Evolutionary conservation across 2,113 vertebrate genomes (phyloP).

Genomic region (Onychorhynchus coronatus): DNA sequence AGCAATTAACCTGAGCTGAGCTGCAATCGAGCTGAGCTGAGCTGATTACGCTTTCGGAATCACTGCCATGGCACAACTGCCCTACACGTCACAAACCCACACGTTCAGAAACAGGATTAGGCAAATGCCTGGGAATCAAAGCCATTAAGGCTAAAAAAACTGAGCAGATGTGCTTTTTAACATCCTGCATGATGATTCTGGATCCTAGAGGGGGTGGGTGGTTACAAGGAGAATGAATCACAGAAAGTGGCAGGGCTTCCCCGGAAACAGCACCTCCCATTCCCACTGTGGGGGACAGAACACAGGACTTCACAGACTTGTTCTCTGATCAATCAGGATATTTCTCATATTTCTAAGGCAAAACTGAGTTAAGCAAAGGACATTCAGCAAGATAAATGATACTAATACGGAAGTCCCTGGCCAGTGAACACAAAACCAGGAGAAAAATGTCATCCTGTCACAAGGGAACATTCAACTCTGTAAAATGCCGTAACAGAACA

Average conservation of each 20-base stretch:
- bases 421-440: background rate
- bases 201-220: too few species aligned
- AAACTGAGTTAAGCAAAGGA: background rate
- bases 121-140: background rate
- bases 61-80: too few species aligned
- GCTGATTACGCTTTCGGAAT: background rate
- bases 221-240: rapidly evolving
- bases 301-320: rapidly evolving
- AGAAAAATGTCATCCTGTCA: background rate
- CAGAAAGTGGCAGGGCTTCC: background rate
- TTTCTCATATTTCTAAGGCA: background rate
- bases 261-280: background rate
- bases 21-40: rapidly evolving
- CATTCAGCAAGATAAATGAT: background rate
- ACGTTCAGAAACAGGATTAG: background rate
- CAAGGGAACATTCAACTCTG: background rate
- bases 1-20: background rate
- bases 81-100: background rate
- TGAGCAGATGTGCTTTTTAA: background rate
- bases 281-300: background rate
- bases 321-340: rapidly evolving
- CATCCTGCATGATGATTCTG: background rate
- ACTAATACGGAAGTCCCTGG: background rate
- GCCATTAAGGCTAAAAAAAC: background rate
- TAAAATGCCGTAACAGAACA: background rate